These are phyloP conservation scores for Xanthia togata DNA, from an alignment of 2,888 invertebrate species.

Conservation along the genomic window DNA sequence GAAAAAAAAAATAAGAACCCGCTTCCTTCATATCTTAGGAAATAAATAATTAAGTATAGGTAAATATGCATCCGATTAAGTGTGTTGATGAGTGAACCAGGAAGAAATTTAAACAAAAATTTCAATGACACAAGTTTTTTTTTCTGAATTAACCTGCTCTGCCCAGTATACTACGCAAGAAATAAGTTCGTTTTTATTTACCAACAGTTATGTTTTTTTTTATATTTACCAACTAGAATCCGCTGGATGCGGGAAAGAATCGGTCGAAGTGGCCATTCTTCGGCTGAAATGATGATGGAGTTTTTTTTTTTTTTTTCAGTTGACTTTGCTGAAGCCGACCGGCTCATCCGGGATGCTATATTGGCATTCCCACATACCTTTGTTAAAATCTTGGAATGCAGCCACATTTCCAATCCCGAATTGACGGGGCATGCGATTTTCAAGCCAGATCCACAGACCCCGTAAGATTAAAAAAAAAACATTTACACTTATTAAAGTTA, in stretches of 20 bases:
- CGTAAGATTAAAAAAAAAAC: constrained; percentile 44
- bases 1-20: too few species aligned
- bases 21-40: too few species aligned
- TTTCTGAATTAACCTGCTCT: neutral
- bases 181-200: neutral
- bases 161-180: neutral
- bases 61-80: too few species aligned
- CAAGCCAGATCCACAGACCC: neutral
- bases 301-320: constrained; percentile 45
- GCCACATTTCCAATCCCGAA: constrained; percentile 29
- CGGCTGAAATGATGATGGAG: too few species aligned
- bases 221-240: too few species aligned
- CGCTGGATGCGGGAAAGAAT: too few species aligned
- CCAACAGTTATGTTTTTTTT: constrained; percentile 7
- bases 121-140: too few species aligned
- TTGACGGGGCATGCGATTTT: constrained; percentile 46
- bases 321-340: constrained; percentile 61
- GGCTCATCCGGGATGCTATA: constrained; percentile 70
- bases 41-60: too few species aligned
- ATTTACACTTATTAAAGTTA: neutral
- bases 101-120: neutral
- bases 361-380: constrained; percentile 71
- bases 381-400: constrained; percentile 64
- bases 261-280: too few species aligned
- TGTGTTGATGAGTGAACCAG: too few species aligned